A percentile compares a stretch with the other conserved stretches of the same genome.
phyloP scores from a whole-genome alignment of 1,140 invertebrate species.

The Drosophila murphyi region DNA sequence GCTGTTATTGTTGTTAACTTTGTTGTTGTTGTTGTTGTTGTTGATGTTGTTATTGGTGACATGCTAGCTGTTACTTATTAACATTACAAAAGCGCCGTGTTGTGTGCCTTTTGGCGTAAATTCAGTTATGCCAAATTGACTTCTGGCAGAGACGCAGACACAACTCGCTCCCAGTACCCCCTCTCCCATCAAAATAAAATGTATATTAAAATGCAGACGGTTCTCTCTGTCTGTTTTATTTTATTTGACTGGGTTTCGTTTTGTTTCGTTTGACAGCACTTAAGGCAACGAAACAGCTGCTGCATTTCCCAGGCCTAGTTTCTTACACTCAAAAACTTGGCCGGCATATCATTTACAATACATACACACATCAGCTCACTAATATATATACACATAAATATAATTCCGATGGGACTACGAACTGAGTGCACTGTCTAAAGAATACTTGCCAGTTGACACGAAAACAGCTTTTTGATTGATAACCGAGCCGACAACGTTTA shows the following conservation, averaged over 20 bases:
- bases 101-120: conserved; percentile 59
- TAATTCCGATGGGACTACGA: background rate
- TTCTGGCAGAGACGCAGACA: conserved; percentile 35
- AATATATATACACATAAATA: background rate
- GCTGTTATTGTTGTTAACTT: conserved; percentile 5
- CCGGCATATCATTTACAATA: conserved; percentile 50
- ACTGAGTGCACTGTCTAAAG: conserved; percentile 39
- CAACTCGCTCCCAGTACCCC: background rate
- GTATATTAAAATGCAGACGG: conserved; percentile 71
- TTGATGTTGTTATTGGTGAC: conserved; percentile 20
- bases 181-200: background rate
- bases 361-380: background rate
- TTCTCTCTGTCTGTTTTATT: conserved; percentile 48
- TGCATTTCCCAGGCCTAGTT: conserved; percentile 72
- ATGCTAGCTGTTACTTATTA: conserved; percentile 63
- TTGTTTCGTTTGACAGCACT: conserved; percentile 52
- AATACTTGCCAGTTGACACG: conserved; percentile 42
- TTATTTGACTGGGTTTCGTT: conserved; percentile 49
- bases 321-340: conserved; percentile 24
- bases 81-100: conserved; percentile 70
- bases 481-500: conserved; percentile 64
- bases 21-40: conserved; percentile 6
- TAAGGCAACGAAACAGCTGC: conserved; percentile 62
- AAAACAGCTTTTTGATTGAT: conserved; percentile 71
- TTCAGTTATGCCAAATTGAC: conserved; percentile 75